Conservation (phyloP, 1,140 invertebrate species). For the Parasteatoda tepidariorum region DNA sequence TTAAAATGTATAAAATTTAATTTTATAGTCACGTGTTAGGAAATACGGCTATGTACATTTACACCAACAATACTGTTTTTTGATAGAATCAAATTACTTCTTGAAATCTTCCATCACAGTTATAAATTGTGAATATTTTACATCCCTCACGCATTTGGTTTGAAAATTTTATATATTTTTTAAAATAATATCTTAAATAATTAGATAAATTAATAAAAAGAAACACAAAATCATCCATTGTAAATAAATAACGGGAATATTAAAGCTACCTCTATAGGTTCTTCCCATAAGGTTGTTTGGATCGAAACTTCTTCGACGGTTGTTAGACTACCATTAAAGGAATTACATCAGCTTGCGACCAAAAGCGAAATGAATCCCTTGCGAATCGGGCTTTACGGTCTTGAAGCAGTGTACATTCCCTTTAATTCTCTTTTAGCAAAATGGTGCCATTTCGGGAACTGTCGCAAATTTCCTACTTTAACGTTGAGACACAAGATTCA, state of each 20-base stretch:
- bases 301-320: constrained; percentile 30
- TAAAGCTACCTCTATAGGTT: constrained; percentile 28
- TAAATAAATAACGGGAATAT: constrained; percentile 58
- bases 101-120: no score
- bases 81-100: no score
- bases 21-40: no score
- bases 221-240: constrained; percentile 33
- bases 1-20: no score
- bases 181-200: constrained; percentile 20
- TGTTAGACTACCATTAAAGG: constrained; percentile 54
- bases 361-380: constrained; percentile 39
- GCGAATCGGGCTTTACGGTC: constrained; percentile 44
- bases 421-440: constrained; percentile 52
- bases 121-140: no score
- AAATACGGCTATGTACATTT: no score
- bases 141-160: no score
- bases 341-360: constrained; percentile 47
- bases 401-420: constrained; percentile 28
- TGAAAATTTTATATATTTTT: no score
- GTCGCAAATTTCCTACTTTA: constrained; percentile 54
- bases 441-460: constrained; percentile 45
- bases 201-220: constrained; percentile 53
- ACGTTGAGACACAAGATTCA: constrained; percentile 14
- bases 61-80: no score
- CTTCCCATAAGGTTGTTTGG: constrained; percentile 28